Conservation (phyloP, 2,113 vertebrate genomes). For the Catharus bicknelli region DNA sequence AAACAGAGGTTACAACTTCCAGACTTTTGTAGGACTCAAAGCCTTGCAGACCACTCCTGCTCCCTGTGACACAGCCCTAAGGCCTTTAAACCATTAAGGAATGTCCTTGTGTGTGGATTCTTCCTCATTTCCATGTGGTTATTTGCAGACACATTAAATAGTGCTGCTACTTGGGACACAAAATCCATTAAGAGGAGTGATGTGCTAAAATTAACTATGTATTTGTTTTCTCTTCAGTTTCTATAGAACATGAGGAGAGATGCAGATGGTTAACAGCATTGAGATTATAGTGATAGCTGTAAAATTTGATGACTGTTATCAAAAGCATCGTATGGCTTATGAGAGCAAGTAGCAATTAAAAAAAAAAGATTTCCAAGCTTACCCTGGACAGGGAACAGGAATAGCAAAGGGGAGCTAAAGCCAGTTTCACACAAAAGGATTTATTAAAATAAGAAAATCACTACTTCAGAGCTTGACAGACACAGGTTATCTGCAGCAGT, state of each 20-base stretch:
- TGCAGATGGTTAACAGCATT: conserved; percentile 60
- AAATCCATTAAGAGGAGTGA: conserved; percentile 36
- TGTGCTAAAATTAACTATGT: conserved; percentile 52
- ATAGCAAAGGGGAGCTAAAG: background rate
- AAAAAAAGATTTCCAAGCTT: background rate
- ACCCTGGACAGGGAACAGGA: background rate
- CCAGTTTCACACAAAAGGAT: background rate
- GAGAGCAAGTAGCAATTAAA: conserved; percentile 45
- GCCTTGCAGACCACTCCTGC: background rate
- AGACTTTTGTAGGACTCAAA: background rate
- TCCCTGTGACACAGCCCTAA: background rate
- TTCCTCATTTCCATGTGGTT: background rate
- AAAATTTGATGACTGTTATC: conserved; percentile 62
- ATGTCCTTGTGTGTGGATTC: background rate
- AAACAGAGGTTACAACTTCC: background rate
- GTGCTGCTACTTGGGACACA: background rate
- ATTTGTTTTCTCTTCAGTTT: conserved; percentile 42
- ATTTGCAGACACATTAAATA: conserved; percentile 8
- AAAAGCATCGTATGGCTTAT: conserved; percentile 52
- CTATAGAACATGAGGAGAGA: conserved; percentile 2
- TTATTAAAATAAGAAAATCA: conserved; percentile 5
- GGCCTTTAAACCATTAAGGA: background rate
- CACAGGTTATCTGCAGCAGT: background rate
- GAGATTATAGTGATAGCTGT: conserved; percentile 53
- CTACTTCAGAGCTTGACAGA: background rate